A percentile compares a stretch with the other conserved stretches of the same genome.
phyloP scores from a whole-genome alignment of 2,888 invertebrate species.

The Drosophila subquinaria region DNA sequence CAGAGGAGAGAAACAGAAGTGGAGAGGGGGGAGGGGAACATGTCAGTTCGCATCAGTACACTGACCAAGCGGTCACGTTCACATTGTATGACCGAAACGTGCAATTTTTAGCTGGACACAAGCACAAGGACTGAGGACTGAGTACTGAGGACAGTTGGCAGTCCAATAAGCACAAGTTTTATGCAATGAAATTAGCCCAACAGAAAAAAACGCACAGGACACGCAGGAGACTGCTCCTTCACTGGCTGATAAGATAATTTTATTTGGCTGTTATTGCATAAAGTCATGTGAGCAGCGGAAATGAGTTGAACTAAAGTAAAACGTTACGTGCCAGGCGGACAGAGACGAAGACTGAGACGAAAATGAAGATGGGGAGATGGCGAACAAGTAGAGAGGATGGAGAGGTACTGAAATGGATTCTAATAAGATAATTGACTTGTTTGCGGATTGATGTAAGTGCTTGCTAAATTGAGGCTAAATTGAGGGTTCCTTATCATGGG shows the following conservation, averaged over 20 bases:
- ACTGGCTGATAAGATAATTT: constrained; percentile 80
- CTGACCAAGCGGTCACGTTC: constrained; percentile 77
- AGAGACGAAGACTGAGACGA: constrained; percentile 2
- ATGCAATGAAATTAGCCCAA: constrained; percentile 76
- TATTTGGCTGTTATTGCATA: constrained; percentile 81
- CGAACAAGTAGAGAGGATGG: not conserved
- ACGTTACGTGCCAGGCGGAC: constrained; percentile 66
- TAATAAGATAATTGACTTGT: constrained; percentile 76
- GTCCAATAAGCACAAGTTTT: constrained; percentile 78
- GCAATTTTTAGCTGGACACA: constrained; percentile 65
- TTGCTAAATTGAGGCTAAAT: constrained; percentile 18
- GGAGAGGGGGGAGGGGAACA: constrained; percentile 6
- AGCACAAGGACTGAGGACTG: constrained; percentile 10
- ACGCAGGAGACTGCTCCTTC: constrained; percentile 60
- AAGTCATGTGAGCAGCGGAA: constrained; percentile 80
- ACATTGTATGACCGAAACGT: constrained; percentile 76
- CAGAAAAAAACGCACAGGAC: constrained; percentile 16
- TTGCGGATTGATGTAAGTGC: constrained; percentile 48
- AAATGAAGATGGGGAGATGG: not conserved
- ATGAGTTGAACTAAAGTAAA: constrained; percentile 80
- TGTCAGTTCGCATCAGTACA: constrained; percentile 50
- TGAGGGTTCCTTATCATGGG: not conserved
- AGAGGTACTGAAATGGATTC: constrained; percentile 44
- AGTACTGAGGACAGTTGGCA: constrained; percentile 35
- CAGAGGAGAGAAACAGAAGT: not conserved